These are phyloP conservation scores for Daptonema setosum DNA, from an alignment of 2,888 invertebrate species.

Conservation along the genomic window DNA sequence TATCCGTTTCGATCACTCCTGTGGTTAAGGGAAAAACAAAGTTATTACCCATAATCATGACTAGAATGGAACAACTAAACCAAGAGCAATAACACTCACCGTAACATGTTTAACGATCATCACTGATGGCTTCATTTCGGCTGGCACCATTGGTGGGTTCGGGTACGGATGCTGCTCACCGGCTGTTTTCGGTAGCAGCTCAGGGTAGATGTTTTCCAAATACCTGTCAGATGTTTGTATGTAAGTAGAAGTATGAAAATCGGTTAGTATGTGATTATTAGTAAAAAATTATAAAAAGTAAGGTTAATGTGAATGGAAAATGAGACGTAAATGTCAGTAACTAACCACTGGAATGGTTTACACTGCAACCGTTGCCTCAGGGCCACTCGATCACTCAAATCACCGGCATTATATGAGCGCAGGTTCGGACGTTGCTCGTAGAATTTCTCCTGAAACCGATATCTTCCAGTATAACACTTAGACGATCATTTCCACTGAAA, in stretches of 20 bases:
- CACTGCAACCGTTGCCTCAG: constrained; percentile 64
- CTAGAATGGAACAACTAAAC: too few species aligned
- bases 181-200: constrained; percentile 56
- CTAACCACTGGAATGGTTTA: constrained; percentile 93
- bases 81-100: too few species aligned
- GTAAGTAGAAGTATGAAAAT: not conserved
- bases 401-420: constrained; percentile 50
- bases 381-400: constrained; percentile 54
- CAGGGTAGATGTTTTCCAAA: constrained; percentile 85
- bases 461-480: not conserved
- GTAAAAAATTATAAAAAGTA: too few species aligned
- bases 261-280: not conserved
- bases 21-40: too few species aligned
- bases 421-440: constrained; percentile 15
- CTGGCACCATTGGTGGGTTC: not conserved
- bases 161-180: not conserved
- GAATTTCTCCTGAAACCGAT: constrained; percentile 40
- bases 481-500: not conserved
- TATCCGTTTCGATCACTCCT: too few species aligned
- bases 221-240: constrained; percentile 30
- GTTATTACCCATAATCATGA: too few species aligned
- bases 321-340: not conserved
- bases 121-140: too few species aligned
- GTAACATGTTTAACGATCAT: too few species aligned
- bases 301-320: not conserved